Percentiles rank a stretch among this genome's conserved stretches.
Conservation (phyloP, 2,797 vertebrate species). For the Semaprochilodus insignis region DNA sequence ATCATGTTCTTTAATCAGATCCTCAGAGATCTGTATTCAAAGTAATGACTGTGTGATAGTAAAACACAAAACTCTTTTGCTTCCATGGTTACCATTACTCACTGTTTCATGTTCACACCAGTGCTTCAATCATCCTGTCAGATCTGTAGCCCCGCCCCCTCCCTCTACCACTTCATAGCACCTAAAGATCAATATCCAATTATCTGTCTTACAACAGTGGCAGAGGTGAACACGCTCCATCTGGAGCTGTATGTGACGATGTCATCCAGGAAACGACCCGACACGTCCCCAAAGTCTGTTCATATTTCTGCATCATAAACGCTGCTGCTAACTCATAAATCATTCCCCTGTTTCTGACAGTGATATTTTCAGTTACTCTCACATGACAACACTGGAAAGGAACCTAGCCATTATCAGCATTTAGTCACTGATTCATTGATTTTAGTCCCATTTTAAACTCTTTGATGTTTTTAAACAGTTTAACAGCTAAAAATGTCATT, state of each 20-base stretch:
- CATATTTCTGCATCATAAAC: not conserved
- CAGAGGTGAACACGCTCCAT: not conserved
- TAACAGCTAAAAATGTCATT: too few species aligned
- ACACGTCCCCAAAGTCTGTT: not conserved
- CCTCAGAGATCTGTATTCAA: too few species aligned
- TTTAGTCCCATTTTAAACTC: too few species aligned
- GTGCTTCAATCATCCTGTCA: not conserved
- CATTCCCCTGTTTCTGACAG: not conserved
- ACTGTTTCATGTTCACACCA: not conserved
- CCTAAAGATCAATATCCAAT: slow-evolving; percentile 36
- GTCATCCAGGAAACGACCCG: not conserved
- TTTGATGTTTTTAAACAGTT: too few species aligned
- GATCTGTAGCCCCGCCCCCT: not conserved
- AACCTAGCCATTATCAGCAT: too few species aligned
- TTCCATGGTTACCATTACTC: not conserved
- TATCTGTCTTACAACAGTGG: not conserved
- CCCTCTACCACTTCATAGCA: not conserved
- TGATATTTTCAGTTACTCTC: too few species aligned
- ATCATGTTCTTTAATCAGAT: too few species aligned
- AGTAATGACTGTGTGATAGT: too few species aligned
- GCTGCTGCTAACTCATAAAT: not conserved
- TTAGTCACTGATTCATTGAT: too few species aligned
- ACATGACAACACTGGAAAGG: too few species aligned
- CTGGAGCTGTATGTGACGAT: not conserved
- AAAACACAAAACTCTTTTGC: not conserved